Evolutionary conservation across 2,113 vertebrate species (phyloP), one percentile per base, ranked within the genome.

Genomic region (Carollia perspicillata): DNA sequence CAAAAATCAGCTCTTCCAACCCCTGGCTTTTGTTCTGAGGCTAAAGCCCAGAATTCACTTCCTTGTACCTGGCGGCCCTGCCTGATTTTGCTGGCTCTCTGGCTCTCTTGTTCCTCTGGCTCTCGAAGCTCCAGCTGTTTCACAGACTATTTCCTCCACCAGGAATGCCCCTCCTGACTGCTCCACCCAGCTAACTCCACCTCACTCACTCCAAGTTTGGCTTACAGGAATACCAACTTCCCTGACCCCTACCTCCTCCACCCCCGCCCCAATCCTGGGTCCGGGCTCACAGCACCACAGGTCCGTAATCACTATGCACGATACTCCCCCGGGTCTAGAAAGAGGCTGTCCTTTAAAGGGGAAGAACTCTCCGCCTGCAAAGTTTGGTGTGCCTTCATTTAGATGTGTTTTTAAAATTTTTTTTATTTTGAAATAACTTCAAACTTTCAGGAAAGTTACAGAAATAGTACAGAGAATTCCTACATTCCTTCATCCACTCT

Each of bases 361-460:
- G 12, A 47, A 23, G 44, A 42, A 26, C 58, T 78, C 23, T 28
- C 68, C 44, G n/a, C 37, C 33, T 63, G 4, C 20, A 65, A 30
- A 30, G 68, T 78, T 84, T 79, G 4, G 9, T 33, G 47, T 17
- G 2, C 11, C 35, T 95, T 68, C 47, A 40, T 37, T 51, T n/a
- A 74, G 7, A 53, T 28, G 40, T 28, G 42, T 49, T 72, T 68
- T 33, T n/a, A 78, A 40, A n/a, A n/a, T n/a, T n/a, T 6, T 51
- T 94, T 63, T 49, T n/a, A 66, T 8, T 89, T 66, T 58, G 37
- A 83, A 87, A 69, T 47, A 80, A 77, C 33, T 51, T 96, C 26
- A 42, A 68, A 83, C 2, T 30, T 47, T 37, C n/a, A 71, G 44
- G 81, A 84, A 83, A 89, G 53, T 44, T n/a, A 71, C 0, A 49